Evolutionary conservation across 2,797 vertebrate species (phyloP), one percentile per base, ranked within the genome.

Genomic region (Parauchenoglanis ngamensis): DNA sequence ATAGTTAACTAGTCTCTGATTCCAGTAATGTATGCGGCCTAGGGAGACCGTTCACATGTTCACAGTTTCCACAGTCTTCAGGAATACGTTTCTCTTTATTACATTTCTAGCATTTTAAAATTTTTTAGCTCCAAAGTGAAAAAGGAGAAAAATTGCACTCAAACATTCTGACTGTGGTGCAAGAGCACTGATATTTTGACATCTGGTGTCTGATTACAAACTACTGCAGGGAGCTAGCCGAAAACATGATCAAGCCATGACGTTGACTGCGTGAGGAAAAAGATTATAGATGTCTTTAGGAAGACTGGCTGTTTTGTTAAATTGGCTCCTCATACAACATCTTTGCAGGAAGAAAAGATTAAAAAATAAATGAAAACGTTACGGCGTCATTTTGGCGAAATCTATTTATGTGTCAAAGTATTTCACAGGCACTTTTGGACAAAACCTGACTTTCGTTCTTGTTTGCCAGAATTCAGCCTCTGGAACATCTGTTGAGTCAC

Each of bases 171-270:
- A 78, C 52, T 19, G n/a, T 19, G 19, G 15, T 77, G n/a, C n/a
- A 28, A 49, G n/a, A 56, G 28, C 52, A 56, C 28, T 21, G 76
- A 78, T 19, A 78, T 23, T 35, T 35, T 57, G 76, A 78, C n/a
- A 23, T 35, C 76, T 57, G 28, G 54, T 35, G 57, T 78, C 52
- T 57, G 52, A 78, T 31, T 78, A 35, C 54, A 78, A 78, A 78
- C 52, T 78, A 56, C 28, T 23, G 76, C 54, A 56, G 3, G 7
- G 21, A 57, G 52, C 8, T 23, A 57, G 57, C 76, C 1, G 76
- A 78, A 52, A 35, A 57, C 76, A 5, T 78, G 76, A 35, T 78
- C 76, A 57, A 77, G 54, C 49, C 75, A 4, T 31, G 49, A 54
- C n/a, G 8, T 54, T 77, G 49, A 31, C n/a, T 4, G 49, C 28